phyloP scores from a whole-genome alignment of 2,797 vertebrate genomes.

The Mus spretus region DNA sequence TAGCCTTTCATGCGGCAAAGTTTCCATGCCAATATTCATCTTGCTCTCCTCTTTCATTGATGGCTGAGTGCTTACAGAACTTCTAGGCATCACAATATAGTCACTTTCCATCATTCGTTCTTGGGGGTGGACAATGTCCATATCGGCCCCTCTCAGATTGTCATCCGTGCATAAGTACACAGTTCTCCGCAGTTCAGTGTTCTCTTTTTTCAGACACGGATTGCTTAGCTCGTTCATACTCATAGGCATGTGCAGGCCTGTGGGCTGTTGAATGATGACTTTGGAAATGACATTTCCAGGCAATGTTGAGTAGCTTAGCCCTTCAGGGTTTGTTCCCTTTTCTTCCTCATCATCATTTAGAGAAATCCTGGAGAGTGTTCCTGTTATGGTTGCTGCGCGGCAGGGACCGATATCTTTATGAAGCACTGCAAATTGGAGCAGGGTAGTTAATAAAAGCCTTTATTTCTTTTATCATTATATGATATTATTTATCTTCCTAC shows the following conservation, averaged over 20 bases:
- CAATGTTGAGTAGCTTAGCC: conserved; percentile 98
- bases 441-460: conserved; percentile 41
- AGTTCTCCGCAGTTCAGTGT: conserved; percentile 95
- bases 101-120: conserved; percentile 98
- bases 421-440: conserved; percentile 92
- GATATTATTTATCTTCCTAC: conserved; percentile 33
- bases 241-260: conserved; percentile 97
- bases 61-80: conserved; percentile 93
- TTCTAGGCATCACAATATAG: conserved; percentile 99
- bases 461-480: conserved; percentile 32
- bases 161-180: conserved; percentile 99
- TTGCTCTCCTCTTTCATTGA: conserved; percentile 97
- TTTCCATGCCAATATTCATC: conserved; percentile 97
- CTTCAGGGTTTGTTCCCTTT: conserved; percentile 93
- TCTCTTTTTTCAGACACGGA: conserved; percentile 94
- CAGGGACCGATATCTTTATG: conserved; percentile 99
- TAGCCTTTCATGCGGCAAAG: conserved; percentile 96
- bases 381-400: conserved; percentile 97
- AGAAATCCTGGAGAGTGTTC: conserved; percentile 98
- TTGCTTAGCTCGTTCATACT: conserved; percentile 95
- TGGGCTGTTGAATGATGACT: conserved; percentile 99
- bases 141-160: conserved; percentile 95
- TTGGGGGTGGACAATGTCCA: conserved; percentile 94
- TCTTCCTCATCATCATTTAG: conserved; percentile 98
- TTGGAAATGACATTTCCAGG: conserved; percentile 99